These are phyloP conservation scores for Astropecten irregularis DNA, from an alignment of 53 echinoderm and acorn worm species.

Conservation along the genomic window DNA sequence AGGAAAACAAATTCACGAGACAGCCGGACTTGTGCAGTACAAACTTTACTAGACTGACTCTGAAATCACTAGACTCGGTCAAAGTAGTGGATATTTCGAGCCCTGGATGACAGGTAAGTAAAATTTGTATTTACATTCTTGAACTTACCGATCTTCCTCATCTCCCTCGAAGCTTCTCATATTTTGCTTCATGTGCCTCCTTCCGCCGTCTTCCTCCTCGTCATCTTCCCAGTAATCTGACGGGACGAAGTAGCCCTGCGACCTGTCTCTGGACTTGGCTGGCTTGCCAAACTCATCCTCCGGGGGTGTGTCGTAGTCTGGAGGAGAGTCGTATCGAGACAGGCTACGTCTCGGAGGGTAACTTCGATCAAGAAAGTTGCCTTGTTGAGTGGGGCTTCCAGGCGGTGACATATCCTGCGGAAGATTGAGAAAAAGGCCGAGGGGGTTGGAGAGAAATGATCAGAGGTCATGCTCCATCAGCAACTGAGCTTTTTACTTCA, in stretches of 20 bases:
- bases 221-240: slow-evolving; percentile 44
- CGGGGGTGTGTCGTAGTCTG: slow-evolving; percentile 29
- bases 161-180: neutral
- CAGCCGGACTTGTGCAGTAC: too few relatives aligned
- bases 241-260: slow-evolving; percentile 48
- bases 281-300: slow-evolving; percentile 42
- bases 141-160: neutral
- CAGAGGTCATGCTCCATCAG: too few relatives aligned
- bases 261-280: neutral
- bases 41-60: too few relatives aligned
- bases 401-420: slow-evolving; percentile 44
- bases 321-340: slow-evolving; percentile 18
- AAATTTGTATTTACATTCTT: neutral
- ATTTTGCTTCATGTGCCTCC: neutral
- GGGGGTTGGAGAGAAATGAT: too few relatives aligned
- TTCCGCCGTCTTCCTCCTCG: slow-evolving; percentile 25
- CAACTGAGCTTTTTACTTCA: too few relatives aligned
- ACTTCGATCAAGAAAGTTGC: slow-evolving; percentile 64
- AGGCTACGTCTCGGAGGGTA: slow-evolving; percentile 58
- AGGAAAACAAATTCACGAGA: too few relatives aligned
- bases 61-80: too few relatives aligned
- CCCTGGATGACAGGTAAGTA: too few relatives aligned
- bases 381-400: slow-evolving; percentile 31
- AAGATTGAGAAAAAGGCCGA: too few relatives aligned
- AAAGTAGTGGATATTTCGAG: too few relatives aligned